Base-by-base conservation (phyloP, 2,797 vertebrate species). In the Simalia tracyae region DNA sequence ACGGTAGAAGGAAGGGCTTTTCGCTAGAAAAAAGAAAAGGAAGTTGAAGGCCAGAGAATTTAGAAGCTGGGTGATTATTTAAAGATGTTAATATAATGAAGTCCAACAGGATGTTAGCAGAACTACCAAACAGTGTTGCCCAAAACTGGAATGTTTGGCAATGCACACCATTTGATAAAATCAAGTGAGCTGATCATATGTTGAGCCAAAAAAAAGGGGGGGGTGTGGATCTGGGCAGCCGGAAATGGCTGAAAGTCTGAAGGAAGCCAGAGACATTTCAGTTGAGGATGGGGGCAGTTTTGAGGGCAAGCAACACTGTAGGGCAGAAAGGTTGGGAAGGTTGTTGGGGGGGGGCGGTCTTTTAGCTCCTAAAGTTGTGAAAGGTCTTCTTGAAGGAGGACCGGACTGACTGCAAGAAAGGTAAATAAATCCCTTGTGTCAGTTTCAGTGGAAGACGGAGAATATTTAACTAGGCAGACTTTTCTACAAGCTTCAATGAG, bases 391-490 rank as follows among this genome's bases (percentile, higher is more conserved):
- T 24, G 19, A 2, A 24, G 42, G 76, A 46, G 42, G 72, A 24
- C 19, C 1, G 4, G 76, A 24, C 0, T 0, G 76, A 81, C 5
- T 11, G 76, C 76, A 81, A 81, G 72, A 81, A 81, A 81, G 46
- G 76, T 46, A 24, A 46, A 81, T 46, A 10, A 46, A 81, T 46
- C 42, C 19, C 19, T 81, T 24, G 36, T 42, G 9, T 81, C 24
- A 19, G 36, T 81, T 81, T 46, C 72, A 11, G 72, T 1, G 4
- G 42, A 19, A 57, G 50, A 60, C 10, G 14, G 42, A 56, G 86
- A 91, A 88, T 88, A 12, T 54, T 88, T 84, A 88, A 91, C 91
- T 24, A 60, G 56, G 31, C 50, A 46, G 26, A 72, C 46, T 81
- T 61, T 87, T 8, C 64, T 4, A 19, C 9, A 46, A 56, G 22